Percentiles rank a stretch among this genome's conserved stretches.
These are phyloP conservation scores for Chelonus insularis DNA, from an alignment of 1,140 invertebrate species.

Conservation along the genomic window DNA sequence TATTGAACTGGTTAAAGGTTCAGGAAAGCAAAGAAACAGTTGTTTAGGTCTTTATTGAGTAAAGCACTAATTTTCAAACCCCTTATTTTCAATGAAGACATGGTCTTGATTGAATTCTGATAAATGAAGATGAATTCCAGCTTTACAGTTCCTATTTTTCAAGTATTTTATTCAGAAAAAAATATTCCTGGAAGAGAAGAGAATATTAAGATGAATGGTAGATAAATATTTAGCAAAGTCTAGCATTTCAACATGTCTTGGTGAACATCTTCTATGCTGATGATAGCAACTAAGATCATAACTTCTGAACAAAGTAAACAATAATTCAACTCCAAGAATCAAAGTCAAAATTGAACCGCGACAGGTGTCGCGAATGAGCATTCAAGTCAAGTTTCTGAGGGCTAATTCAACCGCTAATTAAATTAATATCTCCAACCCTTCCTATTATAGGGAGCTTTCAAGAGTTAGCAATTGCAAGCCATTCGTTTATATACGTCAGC, in stretches of 20 bases:
- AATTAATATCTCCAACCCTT: conserved; percentile 50
- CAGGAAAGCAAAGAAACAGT: too few relatives aligned
- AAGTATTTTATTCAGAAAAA: too few relatives aligned
- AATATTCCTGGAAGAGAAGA: background rate
- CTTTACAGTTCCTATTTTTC: too few relatives aligned
- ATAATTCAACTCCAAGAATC: conserved; percentile 23
- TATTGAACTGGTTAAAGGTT: too few relatives aligned
- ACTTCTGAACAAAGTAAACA: background rate
- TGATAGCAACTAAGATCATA: background rate
- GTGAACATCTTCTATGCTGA: too few relatives aligned
- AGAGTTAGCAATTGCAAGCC: background rate
- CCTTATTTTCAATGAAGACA: too few relatives aligned
- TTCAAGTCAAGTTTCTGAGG: conserved; percentile 45
- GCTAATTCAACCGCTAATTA: conserved; percentile 54
- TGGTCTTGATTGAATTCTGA: too few relatives aligned
- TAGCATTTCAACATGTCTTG: too few relatives aligned
- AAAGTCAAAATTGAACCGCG: conserved; percentile 32
- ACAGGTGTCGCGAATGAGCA: conserved; percentile 55
- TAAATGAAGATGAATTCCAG: too few relatives aligned
- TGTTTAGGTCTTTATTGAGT: too few relatives aligned
- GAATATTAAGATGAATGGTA: background rate
- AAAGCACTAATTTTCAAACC: too few relatives aligned
- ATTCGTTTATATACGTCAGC: background rate
- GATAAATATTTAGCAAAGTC: too few relatives aligned
- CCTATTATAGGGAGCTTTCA: background rate